Evolutionary conservation across 2,113 vertebrate species (phyloP), one percentile per base, ranked within the genome.

Genomic region (Pleuronectes platessa): DNA sequence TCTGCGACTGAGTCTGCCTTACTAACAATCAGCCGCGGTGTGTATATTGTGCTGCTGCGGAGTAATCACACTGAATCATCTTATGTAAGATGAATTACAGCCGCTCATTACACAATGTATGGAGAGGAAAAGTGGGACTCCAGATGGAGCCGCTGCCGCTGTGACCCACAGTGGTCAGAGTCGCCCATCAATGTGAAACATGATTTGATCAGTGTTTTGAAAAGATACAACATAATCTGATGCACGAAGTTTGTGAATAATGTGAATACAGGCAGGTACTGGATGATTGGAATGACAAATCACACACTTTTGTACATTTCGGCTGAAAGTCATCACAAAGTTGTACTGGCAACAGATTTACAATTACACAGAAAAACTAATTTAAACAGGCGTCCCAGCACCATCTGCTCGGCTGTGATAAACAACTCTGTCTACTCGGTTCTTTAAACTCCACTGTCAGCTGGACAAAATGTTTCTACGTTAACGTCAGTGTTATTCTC

Each of bases 51-150:
- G 27, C 15, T 67, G 75, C 74, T 73, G 82, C 72, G 63, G 85
- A 83, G 77, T 85, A 88, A 89, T 92, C 88, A 78, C 82, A 62
- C 62, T 69, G 83, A 87, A 83, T 89, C 77, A 85, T 83, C 84
- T 85, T 76, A 79, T 86, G 81, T 84, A 90, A 91, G 84, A 85
- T 66, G 76, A 75, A 86, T 88, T 82, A 89, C 75, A 23, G 58
- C 49, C 13, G 76, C 42, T 67, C 0, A 80, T 93, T 91, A 92
- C 18, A 65, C 85, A 91, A 93, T 79, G 78, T 71, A 76, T 60
- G 40, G 66, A 66, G 72, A 68, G 61, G 85, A 77, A 79, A 81
- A 78, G 78, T 83, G 31, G 13, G 67, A 56, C 54, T 88, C 82
- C 82, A 86, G 82, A 83, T 86, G 47, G 68, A 82, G 53, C 45